These are phyloP conservation scores for Neolamprologus variostigma DNA, from an alignment of 2,113 vertebrate genomes.

Conservation along the genomic window DNA sequence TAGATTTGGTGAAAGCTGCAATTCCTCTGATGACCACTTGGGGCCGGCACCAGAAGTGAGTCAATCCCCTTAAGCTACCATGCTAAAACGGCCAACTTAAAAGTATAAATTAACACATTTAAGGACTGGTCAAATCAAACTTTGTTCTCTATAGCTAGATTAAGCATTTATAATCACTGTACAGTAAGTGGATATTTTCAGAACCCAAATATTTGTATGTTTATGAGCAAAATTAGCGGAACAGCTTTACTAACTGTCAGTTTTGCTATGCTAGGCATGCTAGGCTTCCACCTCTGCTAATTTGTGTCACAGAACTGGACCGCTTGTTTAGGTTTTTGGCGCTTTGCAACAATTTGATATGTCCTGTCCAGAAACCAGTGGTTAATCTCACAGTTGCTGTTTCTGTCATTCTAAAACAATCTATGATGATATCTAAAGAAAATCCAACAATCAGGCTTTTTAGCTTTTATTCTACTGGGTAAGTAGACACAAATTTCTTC, in stretches of 20 bases:
- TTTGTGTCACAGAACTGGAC: not conserved
- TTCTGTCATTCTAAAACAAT: not conserved
- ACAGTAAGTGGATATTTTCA: not conserved
- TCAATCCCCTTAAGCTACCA: not conserved
- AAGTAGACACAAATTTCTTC: not conserved
- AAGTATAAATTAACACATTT: not conserved
- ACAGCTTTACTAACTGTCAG: not conserved
- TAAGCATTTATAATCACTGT: not conserved
- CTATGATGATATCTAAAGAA: not conserved
- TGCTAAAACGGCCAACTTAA: not conserved
- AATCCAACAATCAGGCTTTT: not conserved
- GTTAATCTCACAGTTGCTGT: not conserved
- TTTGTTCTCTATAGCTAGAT: not conserved
- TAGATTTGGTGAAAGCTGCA: not conserved
- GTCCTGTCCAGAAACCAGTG: not conserved
- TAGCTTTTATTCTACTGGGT: not conserved
- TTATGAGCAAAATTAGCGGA: not conserved
- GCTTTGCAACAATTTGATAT: not conserved
- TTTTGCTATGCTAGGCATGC: not conserved
- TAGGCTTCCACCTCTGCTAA: not conserved
- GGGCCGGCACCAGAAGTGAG: not conserved
- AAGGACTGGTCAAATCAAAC: not conserved
- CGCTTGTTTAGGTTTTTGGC: not conserved
- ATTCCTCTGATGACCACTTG: not conserved
- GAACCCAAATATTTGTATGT: not conserved